Percentiles rank a stretch among this genome's conserved stretches.
phyloP scores from a whole-genome alignment of 2,797 vertebrate genomes.

The Platalea minor region DNA sequence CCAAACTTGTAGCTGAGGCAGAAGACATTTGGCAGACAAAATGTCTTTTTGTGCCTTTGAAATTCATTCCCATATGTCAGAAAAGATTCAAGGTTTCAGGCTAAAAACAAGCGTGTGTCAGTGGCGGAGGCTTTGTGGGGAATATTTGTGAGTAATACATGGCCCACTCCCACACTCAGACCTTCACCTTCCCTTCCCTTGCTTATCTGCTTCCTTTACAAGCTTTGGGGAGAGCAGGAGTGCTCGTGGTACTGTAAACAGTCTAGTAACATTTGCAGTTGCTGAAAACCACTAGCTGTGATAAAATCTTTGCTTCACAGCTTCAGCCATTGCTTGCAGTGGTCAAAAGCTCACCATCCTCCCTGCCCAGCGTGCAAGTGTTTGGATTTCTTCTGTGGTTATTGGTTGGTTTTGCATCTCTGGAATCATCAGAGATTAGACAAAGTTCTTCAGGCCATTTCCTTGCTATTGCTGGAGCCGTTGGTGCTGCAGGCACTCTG shows the following conservation, averaged over 20 bases:
- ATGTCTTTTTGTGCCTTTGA: conserved; percentile 65
- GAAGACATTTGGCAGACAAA: conserved; percentile 66
- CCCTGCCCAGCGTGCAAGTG: background rate
- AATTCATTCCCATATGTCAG: conserved; percentile 66
- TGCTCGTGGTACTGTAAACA: background rate
- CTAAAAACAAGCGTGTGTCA: background rate
- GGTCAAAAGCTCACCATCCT: background rate
- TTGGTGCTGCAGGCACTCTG: background rate
- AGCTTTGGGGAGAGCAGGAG: background rate
- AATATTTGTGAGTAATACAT: background rate
- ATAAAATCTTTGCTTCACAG: background rate
- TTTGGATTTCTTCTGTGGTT: background rate
- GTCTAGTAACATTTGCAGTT: background rate
- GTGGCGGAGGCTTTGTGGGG: background rate
- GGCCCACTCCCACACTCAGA: background rate
- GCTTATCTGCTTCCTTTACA: background rate
- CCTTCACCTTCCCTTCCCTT: background rate
- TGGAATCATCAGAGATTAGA: background rate
- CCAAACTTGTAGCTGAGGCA: conserved; percentile 59
- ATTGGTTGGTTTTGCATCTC: background rate
- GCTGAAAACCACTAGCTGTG: background rate
- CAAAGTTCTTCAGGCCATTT: background rate
- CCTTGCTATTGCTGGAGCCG: background rate
- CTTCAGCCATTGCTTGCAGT: background rate
- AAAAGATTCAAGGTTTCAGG: conserved; percentile 46